phyloP scores from a whole-genome alignment of 2,797 vertebrate genomes.

The Triplophysa bombifrons region DNA sequence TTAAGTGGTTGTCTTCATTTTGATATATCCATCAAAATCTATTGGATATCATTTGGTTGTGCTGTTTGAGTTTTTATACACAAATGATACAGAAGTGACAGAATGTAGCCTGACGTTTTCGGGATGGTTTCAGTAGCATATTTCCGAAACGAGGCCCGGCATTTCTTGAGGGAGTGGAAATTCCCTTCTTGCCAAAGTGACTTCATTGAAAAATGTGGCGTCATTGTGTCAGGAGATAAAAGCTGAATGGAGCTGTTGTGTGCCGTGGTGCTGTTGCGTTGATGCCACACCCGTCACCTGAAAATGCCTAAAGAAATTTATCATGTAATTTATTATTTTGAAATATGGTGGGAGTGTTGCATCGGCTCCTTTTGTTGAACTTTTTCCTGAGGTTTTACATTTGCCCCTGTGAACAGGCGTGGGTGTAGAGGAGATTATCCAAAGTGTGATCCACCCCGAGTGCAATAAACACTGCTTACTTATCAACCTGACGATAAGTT shows the following conservation, averaged over 20 bases:
- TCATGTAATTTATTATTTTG: background rate
- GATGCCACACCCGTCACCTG: slow-evolving; percentile 1
- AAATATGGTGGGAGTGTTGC: slow-evolving; percentile 9
- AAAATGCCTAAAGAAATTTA: background rate
- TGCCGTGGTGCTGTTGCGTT: slow-evolving; percentile 19
- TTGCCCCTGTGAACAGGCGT: slow-evolving; percentile 32
- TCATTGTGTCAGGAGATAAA: slow-evolving; percentile 38
- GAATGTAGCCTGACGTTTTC: background rate
- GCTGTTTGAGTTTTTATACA: background rate
- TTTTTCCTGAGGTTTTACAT: slow-evolving; percentile 14
- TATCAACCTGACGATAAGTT: slow-evolving; percentile 10
- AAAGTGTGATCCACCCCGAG: slow-evolving; percentile 35
- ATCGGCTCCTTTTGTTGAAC: background rate
- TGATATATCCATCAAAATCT: background rate
- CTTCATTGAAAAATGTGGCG: slow-evolving; percentile 57
- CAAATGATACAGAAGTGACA: no score
- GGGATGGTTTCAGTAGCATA: slow-evolving; percentile 46
- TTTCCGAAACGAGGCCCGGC: slow-evolving; percentile 49
- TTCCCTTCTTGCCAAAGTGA: slow-evolving; percentile 40
- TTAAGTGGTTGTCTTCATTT: slow-evolving; percentile 6
- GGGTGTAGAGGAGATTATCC: slow-evolving; percentile 19
- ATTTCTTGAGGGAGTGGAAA: slow-evolving; percentile 35
- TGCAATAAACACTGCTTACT: slow-evolving; percentile 22
- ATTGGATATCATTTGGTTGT: no score
- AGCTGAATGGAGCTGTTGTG: slow-evolving; percentile 53